Base-by-base conservation (phyloP, 2,113 vertebrate species). In the Diphyllodes magnificus region DNA sequence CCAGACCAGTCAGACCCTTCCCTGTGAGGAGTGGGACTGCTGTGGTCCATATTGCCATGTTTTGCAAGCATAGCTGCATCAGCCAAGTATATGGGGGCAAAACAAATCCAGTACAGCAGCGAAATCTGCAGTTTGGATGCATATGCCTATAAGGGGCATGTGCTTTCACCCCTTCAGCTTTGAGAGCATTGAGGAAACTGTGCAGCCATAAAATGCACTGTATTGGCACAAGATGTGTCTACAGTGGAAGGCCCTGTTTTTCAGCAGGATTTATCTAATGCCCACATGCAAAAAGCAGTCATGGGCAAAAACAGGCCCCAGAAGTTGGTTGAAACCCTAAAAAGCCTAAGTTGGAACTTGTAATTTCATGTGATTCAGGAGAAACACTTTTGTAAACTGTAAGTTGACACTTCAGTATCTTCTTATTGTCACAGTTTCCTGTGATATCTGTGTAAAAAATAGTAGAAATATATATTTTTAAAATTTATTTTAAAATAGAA, bases 21-120 rank as follows among this genome's bases (percentile, higher is more conserved):
- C 2, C 7, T 8, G 0, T 4, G 15, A 56, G 79, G 1, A 85
- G 15, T 6, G 10, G 12, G 6, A 24, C 31, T 49, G 53, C 49
- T 77, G 20, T 22, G 42, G 30, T 33, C 53, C 33, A 1, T 33
- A 10, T 13, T 13, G 7, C 15, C 42, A 0, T 7, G 2, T 39
- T 88, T 28, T 88, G 35, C 28, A 35, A 50, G 54, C 33, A 31
- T 11, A 68, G 33, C 11, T 81, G 8, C 59, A 19, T 80, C 35
- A 78, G 20, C 30, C 70, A 37, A 59, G 8, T 22, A 5, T 31
- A 8, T 13, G 7, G 21, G 53, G 10, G 6, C 0, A 0, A 6
- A 20, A 15, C 33, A 31, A 42, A 40, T 4, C 49, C 56, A 53
- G 15, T 30, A n/a, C 4, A 66, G 45, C 65, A 85, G 30, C 31